These are phyloP conservation scores for Catalaphyllia jardinei DNA, from an alignment of 64 coral and sea anemone genomes.

Conservation along the genomic window DNA sequence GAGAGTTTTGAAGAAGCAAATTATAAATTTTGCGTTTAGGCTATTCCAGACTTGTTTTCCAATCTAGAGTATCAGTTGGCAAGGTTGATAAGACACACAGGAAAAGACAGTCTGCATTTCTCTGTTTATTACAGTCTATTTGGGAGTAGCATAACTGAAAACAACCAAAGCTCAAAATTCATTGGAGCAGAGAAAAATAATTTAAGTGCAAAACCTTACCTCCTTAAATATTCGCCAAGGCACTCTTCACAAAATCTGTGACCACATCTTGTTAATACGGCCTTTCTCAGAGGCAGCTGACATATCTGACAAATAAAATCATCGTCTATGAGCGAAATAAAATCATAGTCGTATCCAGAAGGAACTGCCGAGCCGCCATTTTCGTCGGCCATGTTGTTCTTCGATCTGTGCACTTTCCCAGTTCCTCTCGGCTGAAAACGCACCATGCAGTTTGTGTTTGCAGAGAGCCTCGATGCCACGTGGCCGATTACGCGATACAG, in stretches of 20 bases:
- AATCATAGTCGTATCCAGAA: conserved; percentile 32
- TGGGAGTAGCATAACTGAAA: neutral
- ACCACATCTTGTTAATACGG: conserved; percentile 40
- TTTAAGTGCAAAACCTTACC: neutral
- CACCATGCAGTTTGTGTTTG: too few species aligned
- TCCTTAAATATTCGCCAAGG: conserved; percentile 4
- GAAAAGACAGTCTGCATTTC: too few species aligned
- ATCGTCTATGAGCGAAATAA: conserved; percentile 12
- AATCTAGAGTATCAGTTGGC: too few species aligned
- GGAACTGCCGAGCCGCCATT: neutral
- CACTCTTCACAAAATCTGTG: conserved; percentile 37
- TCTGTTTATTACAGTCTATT: too few species aligned
- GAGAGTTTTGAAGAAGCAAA: too few species aligned
- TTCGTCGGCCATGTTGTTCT: neutral
- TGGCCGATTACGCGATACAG: too few species aligned
- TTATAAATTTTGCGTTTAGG: too few species aligned
- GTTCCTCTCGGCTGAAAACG: too few species aligned
- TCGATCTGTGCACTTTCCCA: too few species aligned
- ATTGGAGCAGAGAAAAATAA: neutral
- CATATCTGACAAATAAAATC: conserved; percentile 46
- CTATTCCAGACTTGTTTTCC: too few species aligned
- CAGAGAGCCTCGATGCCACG: too few species aligned
- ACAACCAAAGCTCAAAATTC: neutral
- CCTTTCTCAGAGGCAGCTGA: conserved; percentile 17
- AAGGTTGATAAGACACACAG: too few species aligned